Conservation (phyloP, 2,888 invertebrate species). For the Cyrtodaria siliqua region DNA sequence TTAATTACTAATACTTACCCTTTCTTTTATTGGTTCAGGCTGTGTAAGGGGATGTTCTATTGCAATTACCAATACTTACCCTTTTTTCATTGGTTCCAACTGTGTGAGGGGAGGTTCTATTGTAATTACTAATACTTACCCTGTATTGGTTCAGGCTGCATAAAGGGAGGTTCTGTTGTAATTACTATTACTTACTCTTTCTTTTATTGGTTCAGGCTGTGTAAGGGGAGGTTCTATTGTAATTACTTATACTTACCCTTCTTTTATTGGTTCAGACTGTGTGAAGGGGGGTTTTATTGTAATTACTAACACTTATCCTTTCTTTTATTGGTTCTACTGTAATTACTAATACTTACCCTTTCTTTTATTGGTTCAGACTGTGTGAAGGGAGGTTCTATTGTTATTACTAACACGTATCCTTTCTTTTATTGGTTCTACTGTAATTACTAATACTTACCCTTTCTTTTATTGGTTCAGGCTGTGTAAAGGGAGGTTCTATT, state of each 20-base stretch:
- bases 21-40: slow-evolving; percentile 85
- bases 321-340: too few relatives aligned
- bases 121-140: slow-evolving; percentile 87
- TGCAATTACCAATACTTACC: slow-evolving; percentile 87
- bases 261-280: too few relatives aligned
- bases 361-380: slow-evolving; percentile 85
- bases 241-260: too few relatives aligned
- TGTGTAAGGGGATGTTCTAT: slow-evolving; percentile 89
- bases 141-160: slow-evolving; percentile 85
- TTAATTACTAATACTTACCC: slow-evolving; percentile 87
- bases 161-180: slow-evolving; percentile 89
- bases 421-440: too few relatives aligned
- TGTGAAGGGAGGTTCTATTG: slow-evolving; percentile 89
- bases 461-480: slow-evolving; percentile 85
- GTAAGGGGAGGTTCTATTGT: slow-evolving; percentile 89
- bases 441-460: slow-evolving; percentile 64
- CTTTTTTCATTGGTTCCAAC: slow-evolving; percentile 84
- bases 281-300: too few relatives aligned
- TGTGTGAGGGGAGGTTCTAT: slow-evolving; percentile 89
- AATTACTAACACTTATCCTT: too few relatives aligned
- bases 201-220: slow-evolving; percentile 85
- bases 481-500: slow-evolving; percentile 89
- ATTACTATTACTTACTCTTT: slow-evolving; percentile 86
- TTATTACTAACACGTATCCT: slow-evolving; percentile 84
- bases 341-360: slow-evolving; percentile 66